Evolutionary conservation across 1,140 invertebrate genomes (phyloP).

Genomic region (Temnothorax curvispinosus): DNA sequence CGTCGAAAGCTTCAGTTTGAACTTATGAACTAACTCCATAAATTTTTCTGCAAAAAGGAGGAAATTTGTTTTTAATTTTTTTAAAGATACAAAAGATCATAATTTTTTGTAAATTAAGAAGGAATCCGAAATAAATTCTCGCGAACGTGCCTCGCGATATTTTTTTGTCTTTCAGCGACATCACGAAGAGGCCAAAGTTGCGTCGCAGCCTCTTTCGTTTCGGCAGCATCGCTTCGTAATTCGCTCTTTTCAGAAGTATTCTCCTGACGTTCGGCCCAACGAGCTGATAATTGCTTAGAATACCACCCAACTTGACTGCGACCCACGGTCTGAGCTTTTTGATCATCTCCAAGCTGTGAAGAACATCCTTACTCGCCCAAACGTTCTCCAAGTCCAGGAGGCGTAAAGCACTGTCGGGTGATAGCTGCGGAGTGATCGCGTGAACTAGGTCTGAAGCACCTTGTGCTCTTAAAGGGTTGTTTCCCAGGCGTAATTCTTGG

Average conservation of each 20-base stretch:
- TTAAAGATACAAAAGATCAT: slow-evolving; percentile 29
- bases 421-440: slow-evolving; percentile 56
- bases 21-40: slow-evolving; percentile 71
- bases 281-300: slow-evolving; percentile 83
- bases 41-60: slow-evolving; percentile 78
- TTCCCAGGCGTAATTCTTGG: slow-evolving; percentile 74
- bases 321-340: slow-evolving; percentile 75
- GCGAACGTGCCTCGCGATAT: slow-evolving; percentile 65
- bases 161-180: slow-evolving; percentile 72
- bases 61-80: slow-evolving; percentile 29
- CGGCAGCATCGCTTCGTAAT: slow-evolving; percentile 81
- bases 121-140: background rate
- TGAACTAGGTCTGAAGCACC: slow-evolving; percentile 75
- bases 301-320: slow-evolving; percentile 81
- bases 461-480: slow-evolving; percentile 77
- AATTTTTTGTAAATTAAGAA: slow-evolving; percentile 7
- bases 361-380: slow-evolving; percentile 80
- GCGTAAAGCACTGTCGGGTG: slow-evolving; percentile 69
- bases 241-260: slow-evolving; percentile 83
- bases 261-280: slow-evolving; percentile 81
- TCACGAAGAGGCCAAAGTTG: slow-evolving; percentile 83
- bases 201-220: slow-evolving; percentile 82
- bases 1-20: slow-evolving; percentile 82
- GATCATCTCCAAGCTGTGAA: slow-evolving; percentile 76
- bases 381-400: slow-evolving; percentile 83